These are phyloP conservation scores for Eremophila alpestris DNA, from an alignment of 2,797 vertebrate species.

Conservation along the genomic window DNA sequence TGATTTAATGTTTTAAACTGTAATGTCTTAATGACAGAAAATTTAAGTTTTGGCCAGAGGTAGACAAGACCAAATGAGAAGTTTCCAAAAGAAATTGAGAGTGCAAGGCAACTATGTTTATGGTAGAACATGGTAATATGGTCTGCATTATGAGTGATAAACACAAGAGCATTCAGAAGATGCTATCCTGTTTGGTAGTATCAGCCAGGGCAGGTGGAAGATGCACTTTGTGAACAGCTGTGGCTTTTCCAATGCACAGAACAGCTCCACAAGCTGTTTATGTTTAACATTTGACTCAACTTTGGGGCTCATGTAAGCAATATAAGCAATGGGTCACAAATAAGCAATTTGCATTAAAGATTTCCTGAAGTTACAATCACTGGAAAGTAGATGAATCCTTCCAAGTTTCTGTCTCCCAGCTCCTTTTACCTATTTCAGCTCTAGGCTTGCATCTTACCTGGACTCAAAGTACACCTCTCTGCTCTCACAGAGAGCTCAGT, in stretches of 20 bases:
- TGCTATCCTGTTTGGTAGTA: not conserved
- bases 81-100: conserved; percentile 45
- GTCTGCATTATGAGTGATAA: not conserved
- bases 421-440: too few species aligned
- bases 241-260: not conserved
- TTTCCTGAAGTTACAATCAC: not conserved
- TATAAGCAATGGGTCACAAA: not conserved
- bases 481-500: not conserved
- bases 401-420: too few species aligned
- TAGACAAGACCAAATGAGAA: conserved; percentile 51
- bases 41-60: conserved; percentile 64
- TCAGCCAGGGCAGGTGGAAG: not conserved
- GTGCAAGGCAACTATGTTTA: conserved; percentile 37
- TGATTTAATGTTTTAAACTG: conserved; percentile 64
- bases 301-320: not conserved
- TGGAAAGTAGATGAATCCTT: too few species aligned
- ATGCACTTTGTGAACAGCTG: not conserved
- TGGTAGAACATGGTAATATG: not conserved
- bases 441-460: not conserved
- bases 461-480: not conserved
- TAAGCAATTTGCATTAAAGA: not conserved
- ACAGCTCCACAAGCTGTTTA: not conserved
- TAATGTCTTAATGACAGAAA: conserved; percentile 66
- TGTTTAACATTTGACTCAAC: not conserved
- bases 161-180: not conserved